Conservation (phyloP, 2,113 vertebrate species). For the Sylvia atricapilla region DNA sequence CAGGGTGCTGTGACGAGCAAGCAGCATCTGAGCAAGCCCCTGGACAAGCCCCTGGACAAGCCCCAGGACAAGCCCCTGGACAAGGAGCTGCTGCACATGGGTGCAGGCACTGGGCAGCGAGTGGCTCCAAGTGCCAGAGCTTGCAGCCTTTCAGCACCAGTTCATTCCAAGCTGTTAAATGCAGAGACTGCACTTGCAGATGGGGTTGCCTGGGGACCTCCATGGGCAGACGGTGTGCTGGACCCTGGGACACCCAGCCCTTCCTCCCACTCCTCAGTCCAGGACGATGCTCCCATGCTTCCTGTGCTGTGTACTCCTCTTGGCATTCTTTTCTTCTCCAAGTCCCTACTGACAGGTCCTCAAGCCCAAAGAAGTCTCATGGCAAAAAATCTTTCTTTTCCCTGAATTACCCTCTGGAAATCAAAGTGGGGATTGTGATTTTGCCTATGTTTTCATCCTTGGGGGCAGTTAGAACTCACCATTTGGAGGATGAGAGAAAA, state of each 20-base stretch:
- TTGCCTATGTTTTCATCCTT: not conserved
- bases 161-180: not conserved
- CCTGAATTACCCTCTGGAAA: not conserved
- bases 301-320: not conserved
- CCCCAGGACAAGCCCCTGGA: not conserved
- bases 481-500: not conserved
- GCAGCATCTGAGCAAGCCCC: fast-evolving
- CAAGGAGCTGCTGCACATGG: not conserved
- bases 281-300: not conserved
- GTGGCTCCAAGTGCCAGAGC: not conserved
- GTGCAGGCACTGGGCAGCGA: not conserved
- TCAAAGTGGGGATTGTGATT: not conserved
- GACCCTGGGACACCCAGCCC: not conserved
- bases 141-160: not conserved
- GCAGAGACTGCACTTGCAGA: not conserved
- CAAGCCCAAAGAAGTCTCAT: not conserved
- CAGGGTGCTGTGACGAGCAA: not conserved
- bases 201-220: not conserved
- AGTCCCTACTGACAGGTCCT: not conserved
- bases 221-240: fast-evolving
- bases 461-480: fast-evolving
- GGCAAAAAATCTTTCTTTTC: not conserved
- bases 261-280: not conserved
- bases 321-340: not conserved
- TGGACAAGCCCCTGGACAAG: not conserved